phyloP scores from a whole-genome alignment of 2,113 vertebrate species.

The Lepus timidus region DNA sequence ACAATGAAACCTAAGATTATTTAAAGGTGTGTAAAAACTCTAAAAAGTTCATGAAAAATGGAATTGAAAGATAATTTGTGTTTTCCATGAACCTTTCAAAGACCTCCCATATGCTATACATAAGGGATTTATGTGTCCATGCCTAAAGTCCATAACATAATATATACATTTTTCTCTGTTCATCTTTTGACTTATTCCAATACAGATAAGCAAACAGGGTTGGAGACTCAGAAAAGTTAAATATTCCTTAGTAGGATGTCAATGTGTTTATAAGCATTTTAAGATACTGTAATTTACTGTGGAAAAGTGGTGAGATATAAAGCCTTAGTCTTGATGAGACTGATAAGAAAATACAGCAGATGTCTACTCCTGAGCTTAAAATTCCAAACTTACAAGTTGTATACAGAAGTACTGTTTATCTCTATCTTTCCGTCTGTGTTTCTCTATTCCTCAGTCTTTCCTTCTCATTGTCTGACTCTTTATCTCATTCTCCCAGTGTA shows the following conservation, averaged over 20 bases:
- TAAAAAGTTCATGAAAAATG: too few species aligned
- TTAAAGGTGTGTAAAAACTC: neutral
- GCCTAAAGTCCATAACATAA: neutral
- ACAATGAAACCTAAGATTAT: neutral
- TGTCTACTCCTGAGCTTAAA: neutral
- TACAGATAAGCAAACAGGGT: neutral
- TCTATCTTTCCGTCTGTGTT: neutral
- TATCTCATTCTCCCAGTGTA: neutral
- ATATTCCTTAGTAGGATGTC: neutral
- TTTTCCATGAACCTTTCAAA: too few species aligned
- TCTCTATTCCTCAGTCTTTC: neutral
- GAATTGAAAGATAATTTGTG: too few species aligned
- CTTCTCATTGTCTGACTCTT: neutral
- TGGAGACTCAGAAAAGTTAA: neutral
- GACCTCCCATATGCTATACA: neutral
- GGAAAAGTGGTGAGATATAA: neutral
- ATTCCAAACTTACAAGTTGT: neutral
- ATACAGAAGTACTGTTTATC: neutral
- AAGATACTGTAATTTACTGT: neutral
- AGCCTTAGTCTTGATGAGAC: neutral
- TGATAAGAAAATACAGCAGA: neutral
- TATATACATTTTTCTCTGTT: conserved; percentile 3
- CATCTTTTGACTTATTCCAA: neutral
- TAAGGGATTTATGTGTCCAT: neutral
- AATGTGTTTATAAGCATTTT: neutral